Conservation (phyloP, 2,888 invertebrate species). For the Chrysotoxum bicinctum region DNA sequence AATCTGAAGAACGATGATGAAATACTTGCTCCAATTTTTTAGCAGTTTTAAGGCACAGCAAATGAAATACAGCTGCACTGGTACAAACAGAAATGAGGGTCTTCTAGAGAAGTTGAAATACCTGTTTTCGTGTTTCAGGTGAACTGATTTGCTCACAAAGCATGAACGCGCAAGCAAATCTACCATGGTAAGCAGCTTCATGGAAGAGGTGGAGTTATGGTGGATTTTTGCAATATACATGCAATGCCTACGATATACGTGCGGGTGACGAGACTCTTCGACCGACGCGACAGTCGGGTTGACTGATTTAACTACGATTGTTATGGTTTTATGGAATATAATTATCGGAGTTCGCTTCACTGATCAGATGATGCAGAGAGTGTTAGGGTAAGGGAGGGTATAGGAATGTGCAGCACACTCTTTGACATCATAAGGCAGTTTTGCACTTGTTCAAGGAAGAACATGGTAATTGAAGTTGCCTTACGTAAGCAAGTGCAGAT, state of each 20-base stretch:
- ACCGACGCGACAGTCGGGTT: constrained; percentile 3
- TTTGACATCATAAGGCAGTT: constrained; percentile 56
- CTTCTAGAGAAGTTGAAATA: constrained; percentile 52
- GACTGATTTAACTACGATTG: constrained; percentile 52
- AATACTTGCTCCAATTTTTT: constrained; percentile 66
- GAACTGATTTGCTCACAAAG: constrained; percentile 55
- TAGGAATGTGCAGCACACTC: constrained; percentile 21
- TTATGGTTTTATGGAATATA: constrained; percentile 50
- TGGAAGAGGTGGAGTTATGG: constrained; percentile 47
- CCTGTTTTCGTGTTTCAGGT: constrained; percentile 52
- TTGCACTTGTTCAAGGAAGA: constrained; percentile 61
- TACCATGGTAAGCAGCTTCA: constrained; percentile 44
- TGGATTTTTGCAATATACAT: constrained; percentile 15
- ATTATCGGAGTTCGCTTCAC: constrained; percentile 32
- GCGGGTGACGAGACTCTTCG: background rate
- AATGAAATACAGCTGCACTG: background rate
- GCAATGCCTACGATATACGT: constrained; percentile 16
- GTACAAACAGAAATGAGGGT: background rate
- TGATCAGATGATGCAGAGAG: background rate
- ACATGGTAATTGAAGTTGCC: constrained; percentile 39
- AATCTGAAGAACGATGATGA: constrained; percentile 56
- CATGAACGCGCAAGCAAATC: constrained; percentile 54
- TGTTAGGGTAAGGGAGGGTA: background rate
- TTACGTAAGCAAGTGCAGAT: constrained; percentile 33
- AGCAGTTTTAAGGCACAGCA: constrained; percentile 17